A percentile compares a stretch with the other conserved stretches of the same genome.
These are phyloP conservation scores for Diaphora mendica DNA, from an alignment of 2,888 invertebrate species.

Conservation along the genomic window DNA sequence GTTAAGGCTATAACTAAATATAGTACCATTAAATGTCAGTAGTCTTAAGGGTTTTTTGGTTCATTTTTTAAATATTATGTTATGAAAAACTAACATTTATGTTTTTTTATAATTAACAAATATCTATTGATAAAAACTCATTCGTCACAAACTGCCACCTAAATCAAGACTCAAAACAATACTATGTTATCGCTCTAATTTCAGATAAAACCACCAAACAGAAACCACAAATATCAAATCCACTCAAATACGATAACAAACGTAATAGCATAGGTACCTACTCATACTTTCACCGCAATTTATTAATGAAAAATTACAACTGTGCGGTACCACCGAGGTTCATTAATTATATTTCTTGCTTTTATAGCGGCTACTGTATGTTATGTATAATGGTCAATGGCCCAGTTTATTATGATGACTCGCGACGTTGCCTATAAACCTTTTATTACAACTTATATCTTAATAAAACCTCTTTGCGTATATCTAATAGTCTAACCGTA, in stretches of 20 bases:
- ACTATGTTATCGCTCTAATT: not conserved
- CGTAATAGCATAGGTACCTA: not conserved
- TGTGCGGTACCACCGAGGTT: conserved; percentile 16
- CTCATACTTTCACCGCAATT: conserved; percentile 27
- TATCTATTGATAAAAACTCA: not conserved
- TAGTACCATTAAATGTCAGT: too few relatives aligned
- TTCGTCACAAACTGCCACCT: not conserved
- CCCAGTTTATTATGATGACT: conserved; percentile 33
- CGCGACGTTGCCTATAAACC: conserved; percentile 21
- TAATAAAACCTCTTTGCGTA: not conserved
- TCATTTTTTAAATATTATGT: too few relatives aligned
- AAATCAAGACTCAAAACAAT: not conserved
- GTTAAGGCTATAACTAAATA: too few relatives aligned
- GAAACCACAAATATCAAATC: conserved; percentile 3
- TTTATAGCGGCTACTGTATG: conserved; percentile 20
- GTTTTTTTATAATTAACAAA: not conserved
- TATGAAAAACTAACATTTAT: not conserved
- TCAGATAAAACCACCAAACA: not conserved
- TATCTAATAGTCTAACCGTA: not conserved
- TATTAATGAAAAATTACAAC: conserved; percentile 38
- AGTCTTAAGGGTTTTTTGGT: too few relatives aligned
- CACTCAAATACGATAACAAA: conserved; percentile 5
- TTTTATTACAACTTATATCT: conserved; percentile 27
- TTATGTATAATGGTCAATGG: conserved; percentile 17
- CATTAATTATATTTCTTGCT: conserved; percentile 29